Percentiles rank a stretch among this genome's conserved stretches.
Evolutionary conservation across 2,888 invertebrate species (phyloP).

Genomic region (Latrodectus elegans): DNA sequence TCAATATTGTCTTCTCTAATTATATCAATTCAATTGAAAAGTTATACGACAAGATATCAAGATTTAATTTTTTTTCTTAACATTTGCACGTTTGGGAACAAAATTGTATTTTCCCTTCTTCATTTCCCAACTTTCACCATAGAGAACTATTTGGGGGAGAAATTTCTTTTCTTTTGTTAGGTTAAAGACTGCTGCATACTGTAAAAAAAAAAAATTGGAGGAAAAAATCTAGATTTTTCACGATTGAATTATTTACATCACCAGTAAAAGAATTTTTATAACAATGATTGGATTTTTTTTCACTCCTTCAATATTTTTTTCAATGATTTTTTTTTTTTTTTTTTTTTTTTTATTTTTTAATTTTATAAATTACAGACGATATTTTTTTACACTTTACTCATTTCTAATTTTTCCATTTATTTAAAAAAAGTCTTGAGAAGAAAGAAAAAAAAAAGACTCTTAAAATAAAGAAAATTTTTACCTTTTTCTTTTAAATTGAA

Average conservation of each 20-base stretch:
- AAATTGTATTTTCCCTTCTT: too few relatives aligned
- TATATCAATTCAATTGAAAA: too few relatives aligned
- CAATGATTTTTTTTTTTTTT: neutral
- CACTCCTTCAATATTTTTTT: neutral
- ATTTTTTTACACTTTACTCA: conserved; percentile 17
- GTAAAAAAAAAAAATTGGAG: neutral
- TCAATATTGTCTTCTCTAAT: too few relatives aligned
- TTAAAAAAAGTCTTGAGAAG: conserved; percentile 39
- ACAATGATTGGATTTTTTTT: conserved; percentile 20
- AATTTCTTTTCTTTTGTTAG: too few relatives aligned
- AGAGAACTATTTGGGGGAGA: too few relatives aligned
- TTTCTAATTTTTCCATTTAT: conserved; percentile 60
- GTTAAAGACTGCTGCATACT: too few relatives aligned
- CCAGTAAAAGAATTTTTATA: conserved; percentile 5
- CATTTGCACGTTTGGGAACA: too few relatives aligned
- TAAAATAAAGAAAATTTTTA: neutral
- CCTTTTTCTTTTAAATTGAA: neutral
- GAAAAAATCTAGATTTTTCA: conserved; percentile 39
- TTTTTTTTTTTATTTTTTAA: neutral
- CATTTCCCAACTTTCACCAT: too few relatives aligned
- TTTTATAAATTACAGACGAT: neutral
- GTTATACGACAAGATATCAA: too few relatives aligned
- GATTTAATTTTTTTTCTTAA: too few relatives aligned
- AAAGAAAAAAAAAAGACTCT: conserved; percentile 11
- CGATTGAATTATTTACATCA: conserved; percentile 65